Base-by-base conservation (phyloP, 2,888 invertebrate species). In the Drosophila incognita region DNA sequence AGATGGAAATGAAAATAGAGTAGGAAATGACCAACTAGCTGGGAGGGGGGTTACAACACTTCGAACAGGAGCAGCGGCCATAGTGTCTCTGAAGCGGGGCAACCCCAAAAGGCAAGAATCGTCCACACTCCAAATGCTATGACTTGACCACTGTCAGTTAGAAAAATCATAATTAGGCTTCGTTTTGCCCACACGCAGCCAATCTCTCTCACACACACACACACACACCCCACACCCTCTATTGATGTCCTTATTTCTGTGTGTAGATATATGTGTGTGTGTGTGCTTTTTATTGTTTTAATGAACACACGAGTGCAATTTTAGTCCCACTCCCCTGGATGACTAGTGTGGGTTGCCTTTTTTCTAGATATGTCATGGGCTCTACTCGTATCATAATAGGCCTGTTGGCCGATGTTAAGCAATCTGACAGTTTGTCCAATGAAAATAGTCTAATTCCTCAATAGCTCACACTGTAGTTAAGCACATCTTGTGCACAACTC, bases 131-230 rank as follows among this genome's bases (percentile, higher is more conserved):
- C 49, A 65, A 51, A 54, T 52, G 54, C 51, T 31, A 24, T 29
- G 64, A 53, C 78, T 87, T 67, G 87, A 68, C 84, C 87, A 81
- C 69, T 81, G 87, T 78, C 79, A 81, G 82, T 82, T 72, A 70
- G 74, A 79, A 84, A 88, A 87, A 85, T 87, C 86, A 85, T 87
- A 87, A 87, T 87, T 87, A 87, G 89, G 80, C 85, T 69, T 81
- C 65, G 70, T 69, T 59, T 65, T 68, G 56, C 49, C 68, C 63
- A 49, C 67, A 48, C 49, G 40, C 35, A 27, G 36, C 36, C 36
- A 42, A 42, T 42, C 42, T 40, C 40, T 40, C 40, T 10, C 42
- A 7, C 21, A 24, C 46, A 21, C 42, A 11, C 24, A 24, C 21
- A 42, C 40, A 42, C 40, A 40, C n/a, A 21, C 29, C 56, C 21